Evolutionary conservation across 1,140 invertebrate genomes (phyloP), one percentile per base, ranked within the genome.

Genomic region (Rhagoletis pomonella): DNA sequence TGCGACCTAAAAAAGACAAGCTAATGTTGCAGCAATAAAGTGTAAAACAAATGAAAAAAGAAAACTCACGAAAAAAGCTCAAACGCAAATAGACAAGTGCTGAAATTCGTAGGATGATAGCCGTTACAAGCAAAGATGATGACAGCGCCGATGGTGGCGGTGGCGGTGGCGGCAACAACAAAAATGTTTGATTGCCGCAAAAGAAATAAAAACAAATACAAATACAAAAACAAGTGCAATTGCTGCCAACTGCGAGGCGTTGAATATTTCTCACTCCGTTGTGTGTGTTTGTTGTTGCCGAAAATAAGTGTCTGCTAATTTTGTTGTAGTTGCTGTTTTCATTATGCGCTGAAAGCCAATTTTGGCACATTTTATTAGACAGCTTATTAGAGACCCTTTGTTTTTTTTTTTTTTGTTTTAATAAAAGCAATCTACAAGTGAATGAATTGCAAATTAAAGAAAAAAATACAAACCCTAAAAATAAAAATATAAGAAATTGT

Each of bases 1-100:
- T 77, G 69, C 69, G 69, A 77, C 69, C 69, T 77, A 77, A 77
- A 77, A n/a, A 50, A 50, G 69, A 77, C 69, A 77, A 77, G 69
- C 69, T 1, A 29, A 29, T 29, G 29, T 29, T 29, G 29, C 29
- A 29, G 29, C 29, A 29, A 29, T 29, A 29, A 29, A 29, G 29
- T 29, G 29, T 29, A 29, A 29, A 29, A 29, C 29, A 29, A 29
- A 29, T 29, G 29, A 29, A 29, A 29, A 29, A 29, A 29, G 29
- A 29, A 29, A 29, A 14, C n/a, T 5, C 29, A 50, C 3, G 39
- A n/a, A 39, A 50, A 29, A 77, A 29, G 47, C 47, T 77, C 69
- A 77, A 77, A 77, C 47, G 44, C 69, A 50, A 14, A 17, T 77
- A 50, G 69, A 77, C 39, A 77, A 77, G 69, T 77, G 69, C 69